Evolutionary conservation across 2,797 vertebrate genomes (phyloP).

Genomic region (Rousettus madagascariensis): DNA sequence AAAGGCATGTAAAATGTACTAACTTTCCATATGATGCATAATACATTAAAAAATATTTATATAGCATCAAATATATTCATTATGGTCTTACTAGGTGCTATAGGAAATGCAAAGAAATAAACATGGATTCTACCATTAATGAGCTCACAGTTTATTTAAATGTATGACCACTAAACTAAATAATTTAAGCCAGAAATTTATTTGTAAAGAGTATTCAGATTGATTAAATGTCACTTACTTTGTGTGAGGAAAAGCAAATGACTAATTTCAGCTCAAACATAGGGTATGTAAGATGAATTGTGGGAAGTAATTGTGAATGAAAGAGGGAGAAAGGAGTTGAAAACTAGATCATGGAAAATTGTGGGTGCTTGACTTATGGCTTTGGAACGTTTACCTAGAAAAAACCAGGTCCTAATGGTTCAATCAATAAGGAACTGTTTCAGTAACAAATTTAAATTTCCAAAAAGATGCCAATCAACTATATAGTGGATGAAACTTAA

Average conservation of each 20-base stretch:
- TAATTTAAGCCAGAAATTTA: background rate
- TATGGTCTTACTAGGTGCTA: background rate
- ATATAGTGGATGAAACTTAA: background rate
- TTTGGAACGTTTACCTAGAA: background rate
- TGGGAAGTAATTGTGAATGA: background rate
- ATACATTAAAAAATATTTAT: background rate
- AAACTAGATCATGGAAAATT: background rate
- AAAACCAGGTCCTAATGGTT: background rate
- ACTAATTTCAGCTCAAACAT: background rate
- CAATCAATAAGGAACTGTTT: background rate
- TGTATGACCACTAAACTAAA: background rate
- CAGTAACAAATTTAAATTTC: background rate
- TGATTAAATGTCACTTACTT: background rate
- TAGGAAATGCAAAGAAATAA: background rate
- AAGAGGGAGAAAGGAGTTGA: background rate
- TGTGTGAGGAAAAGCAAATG: background rate
- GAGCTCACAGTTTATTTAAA: background rate
- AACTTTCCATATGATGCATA: background rate
- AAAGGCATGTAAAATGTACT: background rate
- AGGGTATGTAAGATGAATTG: background rate
- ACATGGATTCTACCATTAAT: background rate
- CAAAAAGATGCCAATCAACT: background rate
- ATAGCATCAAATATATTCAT: background rate
- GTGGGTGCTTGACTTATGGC: background rate
- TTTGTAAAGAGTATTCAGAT: background rate